Percentiles rank a stretch among this genome's conserved stretches.
Evolutionary conservation across 2,888 invertebrate genomes (phyloP).

Genomic region (Ormyrus pomaceus): DNA sequence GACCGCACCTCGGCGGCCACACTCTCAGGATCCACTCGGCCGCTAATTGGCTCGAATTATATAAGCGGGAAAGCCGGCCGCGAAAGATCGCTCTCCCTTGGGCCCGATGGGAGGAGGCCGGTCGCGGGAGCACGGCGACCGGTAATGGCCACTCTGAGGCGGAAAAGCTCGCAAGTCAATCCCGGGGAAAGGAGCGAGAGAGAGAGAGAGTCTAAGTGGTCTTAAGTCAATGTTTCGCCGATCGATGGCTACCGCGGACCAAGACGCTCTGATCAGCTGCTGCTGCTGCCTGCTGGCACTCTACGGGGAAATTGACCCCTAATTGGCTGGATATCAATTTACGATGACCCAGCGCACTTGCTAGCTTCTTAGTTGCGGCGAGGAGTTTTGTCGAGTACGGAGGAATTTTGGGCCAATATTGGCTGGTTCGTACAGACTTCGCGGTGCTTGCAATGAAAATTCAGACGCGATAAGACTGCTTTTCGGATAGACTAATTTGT

Average conservation of each 20-base stretch:
- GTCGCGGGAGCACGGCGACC: constrained; percentile 58
- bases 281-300: background rate
- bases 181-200: background rate
- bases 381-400: constrained; percentile 5
- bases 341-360: background rate
- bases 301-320: constrained; percentile 55
- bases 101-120: background rate
- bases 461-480: no score
- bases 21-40: background rate
- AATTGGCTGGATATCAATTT: constrained; percentile 65
- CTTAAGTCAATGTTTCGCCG: constrained; percentile 66
- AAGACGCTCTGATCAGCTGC: constrained; percentile 3
- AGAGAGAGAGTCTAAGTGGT: constrained; percentile 64
- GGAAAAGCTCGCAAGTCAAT: constrained; percentile 32
- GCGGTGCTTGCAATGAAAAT: no score
- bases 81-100: background rate
- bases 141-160: constrained; percentile 74
- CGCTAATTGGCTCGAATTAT: constrained; percentile 49
- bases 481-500: no score
- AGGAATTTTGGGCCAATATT: constrained; percentile 12
- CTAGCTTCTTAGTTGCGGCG: background rate
- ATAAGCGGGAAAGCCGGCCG: background rate
- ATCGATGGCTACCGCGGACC: constrained; percentile 16
- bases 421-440: background rate
- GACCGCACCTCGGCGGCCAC: background rate